Evolutionary conservation across 1,140 invertebrate genomes (phyloP).

Genomic region (Leucophenga varia): DNA sequence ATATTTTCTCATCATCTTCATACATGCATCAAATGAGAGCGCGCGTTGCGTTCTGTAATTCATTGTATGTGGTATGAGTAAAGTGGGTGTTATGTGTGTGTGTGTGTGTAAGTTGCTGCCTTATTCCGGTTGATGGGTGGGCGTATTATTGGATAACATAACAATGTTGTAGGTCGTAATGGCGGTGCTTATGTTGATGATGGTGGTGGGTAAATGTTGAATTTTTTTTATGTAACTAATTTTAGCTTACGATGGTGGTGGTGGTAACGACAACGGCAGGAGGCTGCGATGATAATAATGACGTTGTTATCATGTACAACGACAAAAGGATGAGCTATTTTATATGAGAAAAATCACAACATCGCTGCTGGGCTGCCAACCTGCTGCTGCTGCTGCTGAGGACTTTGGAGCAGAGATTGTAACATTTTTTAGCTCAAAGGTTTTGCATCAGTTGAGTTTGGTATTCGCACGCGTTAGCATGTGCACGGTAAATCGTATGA

Average conservation of each 20-base stretch:
- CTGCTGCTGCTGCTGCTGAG: constrained; percentile 8
- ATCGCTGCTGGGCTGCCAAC: constrained; percentile 26
- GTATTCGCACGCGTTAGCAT: constrained; percentile 40
- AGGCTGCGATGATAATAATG: constrained; percentile 22
- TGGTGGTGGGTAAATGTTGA: constrained; percentile 22
- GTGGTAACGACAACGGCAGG: constrained; percentile 14
- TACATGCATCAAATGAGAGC: constrained; percentile 18
- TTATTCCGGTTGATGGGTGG: constrained; percentile 41
- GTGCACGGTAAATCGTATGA: constrained; percentile 5
- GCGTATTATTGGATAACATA: too few relatives aligned
- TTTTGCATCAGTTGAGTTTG: constrained; percentile 46
- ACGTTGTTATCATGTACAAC: constrained; percentile 12
- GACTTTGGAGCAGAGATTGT: constrained; percentile 36
- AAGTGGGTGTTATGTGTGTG: too few relatives aligned
- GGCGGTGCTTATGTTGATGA: constrained; percentile 5
- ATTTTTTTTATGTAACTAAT: constrained; percentile 50
- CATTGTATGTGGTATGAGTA: too few relatives aligned
- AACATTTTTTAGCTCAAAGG: constrained; percentile 41
- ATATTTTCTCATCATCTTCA: constrained; percentile 52
- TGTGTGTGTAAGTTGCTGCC: not conserved
- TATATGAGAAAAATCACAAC: constrained; percentile 44
- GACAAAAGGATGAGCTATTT: constrained; percentile 18
- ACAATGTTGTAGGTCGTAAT: constrained; percentile 1
- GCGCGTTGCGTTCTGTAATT: too few relatives aligned
- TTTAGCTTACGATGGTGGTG: constrained; percentile 33